Conservation (phyloP, 2,113 vertebrate species). For the Corvus moneduloides region DNA sequence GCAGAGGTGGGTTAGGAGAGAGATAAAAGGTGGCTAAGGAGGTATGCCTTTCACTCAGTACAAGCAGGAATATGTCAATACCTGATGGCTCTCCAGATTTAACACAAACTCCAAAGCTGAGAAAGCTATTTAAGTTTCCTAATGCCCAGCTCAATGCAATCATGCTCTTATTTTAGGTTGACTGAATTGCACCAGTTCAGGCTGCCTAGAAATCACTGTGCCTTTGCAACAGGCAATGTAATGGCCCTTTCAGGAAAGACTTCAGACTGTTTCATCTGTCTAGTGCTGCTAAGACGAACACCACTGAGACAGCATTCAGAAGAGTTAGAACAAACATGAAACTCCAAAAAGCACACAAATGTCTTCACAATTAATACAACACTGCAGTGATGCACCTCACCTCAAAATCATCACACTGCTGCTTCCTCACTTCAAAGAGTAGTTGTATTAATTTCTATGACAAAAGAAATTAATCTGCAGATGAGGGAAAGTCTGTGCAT, state of each 20-base stretch:
- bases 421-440: background rate
- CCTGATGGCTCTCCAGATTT: background rate
- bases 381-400: background rate
- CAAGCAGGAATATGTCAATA: background rate
- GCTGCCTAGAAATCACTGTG: background rate
- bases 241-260: background rate
- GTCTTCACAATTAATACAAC: background rate
- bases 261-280: background rate
- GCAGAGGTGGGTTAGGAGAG: background rate
- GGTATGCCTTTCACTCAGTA: background rate
- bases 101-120: background rate
- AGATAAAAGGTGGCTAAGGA: background rate
- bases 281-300: background rate
- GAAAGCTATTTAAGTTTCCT: background rate
- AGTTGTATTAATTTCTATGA: background rate
- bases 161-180: background rate
- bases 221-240: background rate
- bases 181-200: background rate
- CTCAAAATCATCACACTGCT: background rate
- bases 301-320: background rate
- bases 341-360: background rate
- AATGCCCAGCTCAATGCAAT: background rate
- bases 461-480: background rate
- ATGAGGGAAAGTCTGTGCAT: background rate
- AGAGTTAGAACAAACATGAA: background rate